Evolutionary conservation across 2,888 invertebrate species (phyloP).

Genomic region (Trachelus tabidus): DNA sequence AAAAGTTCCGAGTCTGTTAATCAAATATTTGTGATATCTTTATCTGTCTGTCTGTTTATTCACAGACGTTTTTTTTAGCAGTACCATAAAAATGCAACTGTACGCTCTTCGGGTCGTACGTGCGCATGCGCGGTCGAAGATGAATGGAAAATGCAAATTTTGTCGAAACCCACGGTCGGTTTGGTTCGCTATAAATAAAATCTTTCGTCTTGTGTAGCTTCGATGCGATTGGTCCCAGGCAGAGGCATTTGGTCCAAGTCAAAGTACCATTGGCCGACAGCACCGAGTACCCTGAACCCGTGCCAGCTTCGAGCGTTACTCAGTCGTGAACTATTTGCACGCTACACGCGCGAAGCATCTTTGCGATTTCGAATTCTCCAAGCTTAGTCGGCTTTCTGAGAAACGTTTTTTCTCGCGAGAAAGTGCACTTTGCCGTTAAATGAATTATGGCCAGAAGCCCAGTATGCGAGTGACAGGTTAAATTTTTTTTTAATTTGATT

Average conservation of each 20-base stretch:
- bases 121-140: not conserved
- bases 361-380: constrained; percentile 1
- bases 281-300: constrained; percentile 17
- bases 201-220: constrained; percentile 1
- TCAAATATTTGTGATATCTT: not conserved
- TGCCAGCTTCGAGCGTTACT: constrained; percentile 10
- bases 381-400: not conserved
- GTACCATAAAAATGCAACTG: not conserved
- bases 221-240: constrained; percentile 8
- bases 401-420: not conserved
- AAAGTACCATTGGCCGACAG: constrained; percentile 9
- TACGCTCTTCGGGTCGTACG: not conserved
- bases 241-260: constrained; percentile 9
- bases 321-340: constrained; percentile 1
- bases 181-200: constrained; percentile 18
- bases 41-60: not conserved
- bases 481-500: not conserved
- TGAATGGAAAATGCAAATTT: constrained; percentile 22
- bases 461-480: not conserved
- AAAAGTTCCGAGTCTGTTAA: not conserved
- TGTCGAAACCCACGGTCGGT: not conserved
- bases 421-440: not conserved
- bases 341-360: not conserved
- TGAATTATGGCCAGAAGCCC: not conserved
- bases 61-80: not conserved